These are phyloP conservation scores for Lipotes vexillifer DNA, from an alignment of 2,113 vertebrate species.

Conservation along the genomic window DNA sequence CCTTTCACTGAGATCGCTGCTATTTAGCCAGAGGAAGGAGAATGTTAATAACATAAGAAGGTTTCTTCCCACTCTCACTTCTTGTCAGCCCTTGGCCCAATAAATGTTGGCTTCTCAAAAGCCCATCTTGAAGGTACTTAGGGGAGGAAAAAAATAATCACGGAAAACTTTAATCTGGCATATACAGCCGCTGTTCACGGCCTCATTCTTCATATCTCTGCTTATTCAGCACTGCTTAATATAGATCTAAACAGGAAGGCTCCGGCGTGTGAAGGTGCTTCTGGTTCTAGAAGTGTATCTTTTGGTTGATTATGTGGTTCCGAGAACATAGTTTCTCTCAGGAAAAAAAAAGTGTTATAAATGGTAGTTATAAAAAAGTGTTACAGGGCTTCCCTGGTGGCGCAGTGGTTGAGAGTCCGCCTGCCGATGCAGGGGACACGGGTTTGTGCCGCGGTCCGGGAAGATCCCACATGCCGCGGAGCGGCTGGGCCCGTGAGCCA, in stretches of 20 bases:
- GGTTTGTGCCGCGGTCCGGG: too few species aligned
- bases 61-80: not conserved
- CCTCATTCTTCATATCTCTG: not conserved
- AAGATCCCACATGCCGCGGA: too few species aligned
- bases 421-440: too few species aligned
- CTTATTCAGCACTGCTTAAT: not conserved
- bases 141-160: not conserved
- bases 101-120: not conserved
- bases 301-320: not conserved
- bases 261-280: not conserved
- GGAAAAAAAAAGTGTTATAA: not conserved
- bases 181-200: not conserved
- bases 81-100: not conserved
- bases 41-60: not conserved
- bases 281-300: not conserved
- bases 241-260: not conserved
- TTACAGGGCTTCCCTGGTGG: not conserved
- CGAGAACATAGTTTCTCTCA: not conserved
- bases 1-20: not conserved
- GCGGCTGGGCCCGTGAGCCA: too few species aligned
- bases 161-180: not conserved
- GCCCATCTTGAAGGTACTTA: not conserved
- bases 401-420: too few species aligned
- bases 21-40: not conserved
- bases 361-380: not conserved